Evolutionary conservation across 2,113 vertebrate species (phyloP), one percentile per base, ranked within the genome.

Genomic region (Carassius gibelio): DNA sequence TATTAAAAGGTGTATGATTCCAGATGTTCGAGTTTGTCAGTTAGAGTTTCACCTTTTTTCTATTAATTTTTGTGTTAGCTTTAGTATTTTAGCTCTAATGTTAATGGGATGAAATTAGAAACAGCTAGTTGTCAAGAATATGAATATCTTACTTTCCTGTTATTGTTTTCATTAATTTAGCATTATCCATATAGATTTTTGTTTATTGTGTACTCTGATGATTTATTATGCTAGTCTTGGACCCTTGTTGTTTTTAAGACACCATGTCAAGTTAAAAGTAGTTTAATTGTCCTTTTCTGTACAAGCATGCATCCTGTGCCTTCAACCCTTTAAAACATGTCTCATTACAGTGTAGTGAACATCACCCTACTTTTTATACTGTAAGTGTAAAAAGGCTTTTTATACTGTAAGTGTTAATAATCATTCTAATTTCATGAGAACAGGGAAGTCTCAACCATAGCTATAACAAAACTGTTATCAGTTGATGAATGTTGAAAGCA

Each of bases 91-190:
- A 71, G 17, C 8, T 9, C 3, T 10, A 71, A 36, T 21, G 17
- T 3, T 5, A 69, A 21, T 38, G 8, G 34, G 17, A 69, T 69
- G 15, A 38, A 69, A 38, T 30, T 15, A 38, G 34, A 69, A 34
- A 69, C 66, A 36, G 66, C 66, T 69, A 68, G 66, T 69, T 69
- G 15, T 69, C 6, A 57, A 66, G 62, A 66, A 66, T 30, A 64
- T 30, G 30, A 57, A 15, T 55, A 55, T 17, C 64, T 68, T 26
- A 68, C 30, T 3, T 17, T 68, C 15, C 30, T 68, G 14, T 34
- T 68, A 8, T 8, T 17, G 14, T 8, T 66, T 68, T 68, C 2
- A 68, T 14, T 17, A 14, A 17, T 68, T 17, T 34, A 8, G 64
- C 15, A 68, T 50, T 50, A 50, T 50, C 10, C 48, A 50, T 50